Evolutionary conservation across 2,888 invertebrate species (phyloP).

Genomic region (Zygogramma bicolorata): DNA sequence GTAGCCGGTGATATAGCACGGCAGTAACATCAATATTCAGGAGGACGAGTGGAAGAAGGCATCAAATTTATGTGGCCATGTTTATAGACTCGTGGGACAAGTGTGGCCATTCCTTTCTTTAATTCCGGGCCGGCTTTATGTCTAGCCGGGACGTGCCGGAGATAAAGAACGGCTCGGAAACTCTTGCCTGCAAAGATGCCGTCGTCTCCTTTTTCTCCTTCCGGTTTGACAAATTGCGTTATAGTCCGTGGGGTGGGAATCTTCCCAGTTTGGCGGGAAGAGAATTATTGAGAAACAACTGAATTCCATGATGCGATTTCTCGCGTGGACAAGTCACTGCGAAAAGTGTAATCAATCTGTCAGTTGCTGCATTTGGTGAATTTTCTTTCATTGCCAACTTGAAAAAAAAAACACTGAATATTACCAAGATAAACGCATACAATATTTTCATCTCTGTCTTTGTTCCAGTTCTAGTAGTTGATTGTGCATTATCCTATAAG

Average conservation of each 20-base stretch:
- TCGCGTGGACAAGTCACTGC: too few species aligned
- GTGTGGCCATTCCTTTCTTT: constrained; percentile 67
- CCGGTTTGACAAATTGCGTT: constrained; percentile 2
- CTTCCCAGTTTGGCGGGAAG: not conserved
- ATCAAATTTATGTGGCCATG: constrained; percentile 69
- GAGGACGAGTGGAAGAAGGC: constrained; percentile 62
- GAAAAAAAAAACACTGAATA: too few species aligned
- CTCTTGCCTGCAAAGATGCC: not conserved
- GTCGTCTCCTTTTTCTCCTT: constrained; percentile 2
- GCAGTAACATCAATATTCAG: constrained; percentile 67
- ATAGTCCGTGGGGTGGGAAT: not conserved
- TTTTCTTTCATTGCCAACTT: too few species aligned
- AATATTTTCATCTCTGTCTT: too few species aligned
- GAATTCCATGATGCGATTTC: too few species aligned
- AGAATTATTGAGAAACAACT: too few species aligned
- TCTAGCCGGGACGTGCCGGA: constrained; percentile 64
- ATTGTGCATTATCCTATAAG: too few species aligned
- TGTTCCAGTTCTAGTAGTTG: too few species aligned
- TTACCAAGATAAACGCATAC: too few species aligned
- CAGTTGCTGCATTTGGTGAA: too few species aligned
- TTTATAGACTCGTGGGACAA: constrained; percentile 68
- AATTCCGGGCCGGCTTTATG: constrained; percentile 66
- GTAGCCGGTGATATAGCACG: constrained; percentile 61
- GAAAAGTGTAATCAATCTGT: too few species aligned
- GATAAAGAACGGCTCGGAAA: constrained; percentile 56